Evolutionary conservation across 1,140 invertebrate species (phyloP).

Genomic region (Drosophila funebris): DNA sequence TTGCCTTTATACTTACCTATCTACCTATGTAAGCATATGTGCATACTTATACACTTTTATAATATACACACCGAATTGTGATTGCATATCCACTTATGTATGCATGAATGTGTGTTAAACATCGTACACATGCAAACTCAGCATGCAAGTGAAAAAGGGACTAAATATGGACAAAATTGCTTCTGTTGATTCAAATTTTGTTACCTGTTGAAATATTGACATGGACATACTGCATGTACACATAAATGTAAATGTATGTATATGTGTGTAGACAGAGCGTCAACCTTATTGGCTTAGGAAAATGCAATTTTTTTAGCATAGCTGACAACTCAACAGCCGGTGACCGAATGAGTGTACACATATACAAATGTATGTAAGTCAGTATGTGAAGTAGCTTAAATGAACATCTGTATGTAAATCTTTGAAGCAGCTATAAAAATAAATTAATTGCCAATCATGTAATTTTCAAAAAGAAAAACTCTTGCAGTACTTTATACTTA

Average conservation of each 20-base stretch:
- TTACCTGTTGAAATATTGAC: slow-evolving; percentile 37
- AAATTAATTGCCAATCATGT: too few relatives aligned
- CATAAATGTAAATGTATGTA: neutral
- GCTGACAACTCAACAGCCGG: neutral
- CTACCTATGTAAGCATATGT: neutral
- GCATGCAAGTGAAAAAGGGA: neutral
- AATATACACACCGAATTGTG: neutral
- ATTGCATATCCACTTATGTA: neutral
- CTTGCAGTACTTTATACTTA: neutral
- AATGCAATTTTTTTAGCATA: neutral
- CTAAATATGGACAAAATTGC: neutral
- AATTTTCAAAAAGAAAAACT: neutral
- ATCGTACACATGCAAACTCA: slow-evolving; percentile 9
- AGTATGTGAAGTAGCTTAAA: neutral
- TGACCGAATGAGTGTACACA: too few relatives aligned
- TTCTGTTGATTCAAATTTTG: neutral
- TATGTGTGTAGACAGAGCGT: neutral
- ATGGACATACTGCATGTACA: neutral
- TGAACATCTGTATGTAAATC: neutral
- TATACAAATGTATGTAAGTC: neutral
- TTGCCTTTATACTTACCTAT: neutral
- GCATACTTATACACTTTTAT: neutral
- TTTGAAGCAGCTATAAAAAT: neutral
- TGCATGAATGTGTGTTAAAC: neutral
- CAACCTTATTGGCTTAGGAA: neutral